These are phyloP conservation scores for Drosophila helvetica DNA, from an alignment of 2,888 invertebrate genomes.

Conservation along the genomic window DNA sequence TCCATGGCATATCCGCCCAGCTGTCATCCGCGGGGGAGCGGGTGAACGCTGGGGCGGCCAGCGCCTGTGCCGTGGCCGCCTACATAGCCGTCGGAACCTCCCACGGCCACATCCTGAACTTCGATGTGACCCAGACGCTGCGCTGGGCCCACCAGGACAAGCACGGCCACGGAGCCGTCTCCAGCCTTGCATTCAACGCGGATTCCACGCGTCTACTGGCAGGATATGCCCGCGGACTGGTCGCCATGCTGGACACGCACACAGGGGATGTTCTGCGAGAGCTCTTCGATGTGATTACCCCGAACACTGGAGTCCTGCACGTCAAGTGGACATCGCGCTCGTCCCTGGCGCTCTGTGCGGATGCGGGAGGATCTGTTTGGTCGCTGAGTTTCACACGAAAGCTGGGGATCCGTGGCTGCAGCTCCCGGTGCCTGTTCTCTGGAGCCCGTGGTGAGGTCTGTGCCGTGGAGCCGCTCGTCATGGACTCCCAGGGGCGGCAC, in stretches of 20 bases:
- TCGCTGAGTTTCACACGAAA: slow-evolving; percentile 94
- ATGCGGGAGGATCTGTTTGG: slow-evolving; percentile 98
- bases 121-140: slow-evolving; percentile 93
- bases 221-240: slow-evolving; percentile 91
- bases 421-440: slow-evolving; percentile 97
- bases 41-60: slow-evolving; percentile 94
- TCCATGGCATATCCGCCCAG: slow-evolving; percentile 96
- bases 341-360: slow-evolving; percentile 91
- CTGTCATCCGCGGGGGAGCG: slow-evolving; percentile 93
- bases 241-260: slow-evolving; percentile 94
- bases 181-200: slow-evolving; percentile 93
- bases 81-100: slow-evolving; percentile 97
- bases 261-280: slow-evolving; percentile 91
- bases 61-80: slow-evolving; percentile 91
- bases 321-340: slow-evolving; percentile 88
- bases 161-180: slow-evolving; percentile 90
- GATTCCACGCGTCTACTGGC: slow-evolving; percentile 94
- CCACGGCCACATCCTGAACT: slow-evolving; percentile 94
- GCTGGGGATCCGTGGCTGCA: slow-evolving; percentile 94
- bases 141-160: slow-evolving; percentile 91
- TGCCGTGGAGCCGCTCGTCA: slow-evolving; percentile 88
- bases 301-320: slow-evolving; percentile 92
- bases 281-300: slow-evolving; percentile 92
- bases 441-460: slow-evolving; percentile 98
- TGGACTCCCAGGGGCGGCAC: slow-evolving; percentile 85